phyloP scores from a whole-genome alignment of 1,140 invertebrate genomes.

The Luehdorfia chinensis region DNA sequence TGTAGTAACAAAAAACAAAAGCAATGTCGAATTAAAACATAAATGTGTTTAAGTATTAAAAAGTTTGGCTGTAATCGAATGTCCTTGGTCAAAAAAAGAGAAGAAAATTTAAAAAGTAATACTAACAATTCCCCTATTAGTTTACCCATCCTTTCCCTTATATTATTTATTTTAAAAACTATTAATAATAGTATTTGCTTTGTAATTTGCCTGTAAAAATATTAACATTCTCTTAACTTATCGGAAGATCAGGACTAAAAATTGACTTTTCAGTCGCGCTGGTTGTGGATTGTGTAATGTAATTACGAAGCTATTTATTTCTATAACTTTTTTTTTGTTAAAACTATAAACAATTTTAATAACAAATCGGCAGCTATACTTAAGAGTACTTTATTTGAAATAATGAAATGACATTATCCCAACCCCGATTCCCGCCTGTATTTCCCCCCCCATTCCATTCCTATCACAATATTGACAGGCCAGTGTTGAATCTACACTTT shows the following conservation, averaged over 20 bases:
- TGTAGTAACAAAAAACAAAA: conserved; percentile 29
- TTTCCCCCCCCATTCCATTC: conserved; percentile 26
- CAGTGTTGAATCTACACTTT: conserved; percentile 68
- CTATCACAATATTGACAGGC: conserved; percentile 71
- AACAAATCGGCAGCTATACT: conserved; percentile 69
- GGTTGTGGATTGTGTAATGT: conserved; percentile 58
- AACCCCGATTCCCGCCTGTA: conserved; percentile 22
- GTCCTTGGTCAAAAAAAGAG: conserved; percentile 6
- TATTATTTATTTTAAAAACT: conserved; percentile 65
- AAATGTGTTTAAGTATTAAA: conserved; percentile 28
- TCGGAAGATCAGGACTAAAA: conserved; percentile 22
- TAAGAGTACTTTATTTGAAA: conserved; percentile 69
- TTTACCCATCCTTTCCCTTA: conserved; percentile 55
- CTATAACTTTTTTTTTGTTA: conserved; percentile 58
- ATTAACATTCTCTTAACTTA: conserved; percentile 38
- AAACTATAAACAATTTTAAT: conserved; percentile 61
- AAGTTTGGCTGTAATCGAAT: conserved; percentile 6
- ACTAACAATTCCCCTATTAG: conserved; percentile 35
- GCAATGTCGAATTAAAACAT: too few relatives aligned
- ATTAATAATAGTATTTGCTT: conserved; percentile 51
- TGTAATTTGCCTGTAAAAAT: conserved; percentile 64
- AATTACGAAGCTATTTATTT: conserved; percentile 63
- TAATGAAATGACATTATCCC: conserved; percentile 68
- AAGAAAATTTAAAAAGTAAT: conserved; percentile 38
- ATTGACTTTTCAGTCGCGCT: conserved; percentile 26